A percentile compares a stretch with the other conserved stretches of the same genome.
phyloP scores from a whole-genome alignment of 2,888 invertebrate genomes.

The Pachycephus smyrnensis region DNA sequence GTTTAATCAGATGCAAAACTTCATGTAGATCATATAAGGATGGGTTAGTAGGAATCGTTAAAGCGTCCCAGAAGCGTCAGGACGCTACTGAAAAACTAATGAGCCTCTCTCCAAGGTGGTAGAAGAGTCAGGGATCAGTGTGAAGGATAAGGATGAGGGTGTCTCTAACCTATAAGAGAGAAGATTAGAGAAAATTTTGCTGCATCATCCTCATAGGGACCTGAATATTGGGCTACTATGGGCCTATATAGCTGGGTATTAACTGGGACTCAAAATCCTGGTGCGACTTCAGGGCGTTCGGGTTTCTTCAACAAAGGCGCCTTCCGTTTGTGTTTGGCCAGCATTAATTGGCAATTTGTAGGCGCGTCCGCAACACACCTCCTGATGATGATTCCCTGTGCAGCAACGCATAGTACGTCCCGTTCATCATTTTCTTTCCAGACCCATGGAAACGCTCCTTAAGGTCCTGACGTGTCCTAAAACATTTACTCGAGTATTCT shows the following conservation, averaged over 20 bases:
- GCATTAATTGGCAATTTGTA: conserved; percentile 23
- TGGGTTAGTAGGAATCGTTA: neutral
- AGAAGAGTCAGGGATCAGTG: neutral
- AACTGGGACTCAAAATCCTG: no score
- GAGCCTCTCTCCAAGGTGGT: neutral
- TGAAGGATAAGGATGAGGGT: neutral
- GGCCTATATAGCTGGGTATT: neutral
- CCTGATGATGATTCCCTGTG: neutral
- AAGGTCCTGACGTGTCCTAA: neutral
- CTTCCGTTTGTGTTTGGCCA: conserved; percentile 21
- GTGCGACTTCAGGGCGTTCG: neutral
- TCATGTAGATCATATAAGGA: neutral
- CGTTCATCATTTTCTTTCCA: neutral
- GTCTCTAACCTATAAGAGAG: neutral
- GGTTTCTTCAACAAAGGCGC: conserved; percentile 15
- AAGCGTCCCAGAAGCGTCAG: neutral
- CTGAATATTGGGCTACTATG: neutral
- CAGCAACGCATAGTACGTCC: neutral
- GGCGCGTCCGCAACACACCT: conserved; percentile 27
- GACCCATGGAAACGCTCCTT: neutral
- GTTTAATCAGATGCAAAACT: neutral
- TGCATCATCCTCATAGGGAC: neutral
- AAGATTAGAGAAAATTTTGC: conserved; percentile 3
- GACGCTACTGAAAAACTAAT: neutral
- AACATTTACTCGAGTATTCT: neutral